Base-by-base conservation (phyloP, 1,140 invertebrate genomes). In the Eupristina koningsbergeri region DNA sequence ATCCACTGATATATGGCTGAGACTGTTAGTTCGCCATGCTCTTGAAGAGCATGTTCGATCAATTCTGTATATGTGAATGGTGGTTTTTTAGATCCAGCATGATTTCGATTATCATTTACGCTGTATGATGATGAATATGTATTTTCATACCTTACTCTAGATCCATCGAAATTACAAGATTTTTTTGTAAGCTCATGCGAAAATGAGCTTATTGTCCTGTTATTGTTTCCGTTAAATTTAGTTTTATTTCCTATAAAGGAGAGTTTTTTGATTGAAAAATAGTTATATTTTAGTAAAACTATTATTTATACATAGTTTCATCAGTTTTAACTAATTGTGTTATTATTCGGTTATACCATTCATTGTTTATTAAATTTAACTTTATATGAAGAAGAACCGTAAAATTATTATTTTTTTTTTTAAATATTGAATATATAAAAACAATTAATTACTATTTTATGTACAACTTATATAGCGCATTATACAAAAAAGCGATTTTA, bases 1-100 rank as follows among this genome's bases (percentile, higher is more conserved):
- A 98, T 98, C 96, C 96, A 97, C 86, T 96, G 95, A 90, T 98
- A 98, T 87, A 98, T 97, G 47, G 95, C 96, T 13, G 96, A 97
- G n/a, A 97, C 97, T 1, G 96, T 97, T 71, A 98, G 92, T 90
- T 97, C 96, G 71, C 96, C 96, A 88, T 95, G 96, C 89, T 97
- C 96, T 87, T 94, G 94, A 73, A 98, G 90, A 67, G 97, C 97
- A 88, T 96, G 95, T 91, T 97, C 96, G 85, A 98, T 97, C 80
- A 98, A 93, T 90, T 98, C 96, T 0, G 96, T 97, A 87, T 97
- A 98, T 0, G 96, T 97, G 86, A 96, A 96, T 0, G 96, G 96
- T 41, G 96, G 96, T 88, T 97, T 97, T 88, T 94, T 95, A 47
- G 93, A 93, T 15, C 91, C 93, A 13, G 90, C 91, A 26, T 90